Evolutionary conservation across 2,888 invertebrate species (phyloP), one percentile per base, ranked within the genome.

Genomic region (Yponomeuta cagnagella): DNA sequence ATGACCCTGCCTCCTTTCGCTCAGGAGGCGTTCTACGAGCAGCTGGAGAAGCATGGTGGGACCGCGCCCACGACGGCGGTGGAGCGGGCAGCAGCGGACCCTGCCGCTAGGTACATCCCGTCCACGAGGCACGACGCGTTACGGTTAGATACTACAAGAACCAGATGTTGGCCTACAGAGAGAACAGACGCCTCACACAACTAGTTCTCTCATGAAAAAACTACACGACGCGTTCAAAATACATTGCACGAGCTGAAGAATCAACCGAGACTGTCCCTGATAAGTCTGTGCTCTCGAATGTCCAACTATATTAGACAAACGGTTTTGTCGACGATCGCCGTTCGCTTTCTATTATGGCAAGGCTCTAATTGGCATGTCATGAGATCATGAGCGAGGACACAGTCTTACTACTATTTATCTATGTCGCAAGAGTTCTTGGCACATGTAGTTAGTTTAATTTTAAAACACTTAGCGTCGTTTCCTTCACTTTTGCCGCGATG

Each of bases 1-100:
- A 58, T 58, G 2, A 3, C 52, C 15, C 2, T 64, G 64, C 48
- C 64, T 66, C 43, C 43, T 66, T 70, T 64, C 66, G 73, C 73
- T n/a, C 95, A 98, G 92, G 97, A 97, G 82, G 95, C 97, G 71
- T 99, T 99, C 90, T 97, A 97, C 85, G 98, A 98, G 80, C 96
- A 97, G 84, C 93, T 98, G 80, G 97, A 98, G 82, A 96, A 97
- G 83, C 96, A 95, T 79, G 89, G 92, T 52, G 89, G 94, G 84
- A 76, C 91, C 84, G 80, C 94, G 86, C 78, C 93, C 87, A 72
- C 94, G 88, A 80, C 94, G 88, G 88, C 94, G 85, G 78, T 87
- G 80, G 91, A 90, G 74, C 79, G 89, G 74, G 78, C 88, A 73
- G 90, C 80, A 71, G 84, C 85, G 69, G 90, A 91, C 70, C 75